Conservation (phyloP, 2,113 vertebrate species). For the Columba janthina region DNA sequence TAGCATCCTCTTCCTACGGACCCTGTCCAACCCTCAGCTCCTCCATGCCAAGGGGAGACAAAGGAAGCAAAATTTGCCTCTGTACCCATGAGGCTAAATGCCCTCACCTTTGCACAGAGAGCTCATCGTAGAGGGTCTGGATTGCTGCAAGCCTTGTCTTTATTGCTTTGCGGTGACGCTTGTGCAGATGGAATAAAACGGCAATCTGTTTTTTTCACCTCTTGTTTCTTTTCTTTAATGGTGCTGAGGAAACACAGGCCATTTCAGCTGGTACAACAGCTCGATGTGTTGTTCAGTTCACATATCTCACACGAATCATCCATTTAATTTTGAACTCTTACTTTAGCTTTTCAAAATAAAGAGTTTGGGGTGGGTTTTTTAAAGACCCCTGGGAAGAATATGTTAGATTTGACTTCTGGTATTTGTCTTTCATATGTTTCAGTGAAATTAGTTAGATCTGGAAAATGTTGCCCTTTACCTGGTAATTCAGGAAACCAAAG, state of each 20-base stretch:
- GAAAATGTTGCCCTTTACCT: slow-evolving; percentile 75
- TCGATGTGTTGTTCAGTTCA: slow-evolving; percentile 18
- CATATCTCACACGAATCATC: slow-evolving; percentile 62
- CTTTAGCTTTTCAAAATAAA: slow-evolving; percentile 64
- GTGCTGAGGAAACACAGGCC: slow-evolving; percentile 56
- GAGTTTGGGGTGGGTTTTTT: neutral
- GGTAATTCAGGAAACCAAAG: slow-evolving; percentile 75
- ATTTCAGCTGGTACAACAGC: slow-evolving; percentile 28
- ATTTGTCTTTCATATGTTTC: slow-evolving; percentile 74
- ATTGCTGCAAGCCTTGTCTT: neutral
- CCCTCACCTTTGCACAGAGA: neutral
- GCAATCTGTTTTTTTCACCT: neutral
- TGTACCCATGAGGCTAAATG: neutral
- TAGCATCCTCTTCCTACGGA: neutral
- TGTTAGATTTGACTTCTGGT: slow-evolving; percentile 72
- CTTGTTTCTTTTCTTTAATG: slow-evolving; percentile 17
- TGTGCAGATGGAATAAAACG: neutral
- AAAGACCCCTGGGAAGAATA: slow-evolving; percentile 67
- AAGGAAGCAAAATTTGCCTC: neutral
- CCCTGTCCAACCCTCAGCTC: neutral
- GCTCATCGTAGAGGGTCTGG: neutral
- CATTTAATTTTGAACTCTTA: slow-evolving; percentile 63
- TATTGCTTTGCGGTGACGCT: too few species aligned
- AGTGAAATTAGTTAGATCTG: slow-evolving; percentile 74
- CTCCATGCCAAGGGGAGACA: accelerated